Evolutionary conservation across 2,113 vertebrate genomes (phyloP).

Genomic region (Cepphus grylle): DNA sequence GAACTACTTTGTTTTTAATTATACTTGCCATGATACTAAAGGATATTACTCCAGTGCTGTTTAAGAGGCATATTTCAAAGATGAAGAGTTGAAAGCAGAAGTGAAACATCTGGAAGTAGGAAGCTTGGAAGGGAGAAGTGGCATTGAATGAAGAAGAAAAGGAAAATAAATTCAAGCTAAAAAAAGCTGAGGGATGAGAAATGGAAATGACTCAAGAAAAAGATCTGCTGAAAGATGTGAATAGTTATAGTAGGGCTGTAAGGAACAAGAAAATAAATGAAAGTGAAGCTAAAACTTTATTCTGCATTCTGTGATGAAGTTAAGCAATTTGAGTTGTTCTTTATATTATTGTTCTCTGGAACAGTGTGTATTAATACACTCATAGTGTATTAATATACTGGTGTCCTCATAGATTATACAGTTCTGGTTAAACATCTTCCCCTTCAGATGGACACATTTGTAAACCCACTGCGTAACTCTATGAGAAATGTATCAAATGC

Average conservation of each 20-base stretch:
- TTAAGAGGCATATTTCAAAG: neutral
- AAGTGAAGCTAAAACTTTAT: neutral
- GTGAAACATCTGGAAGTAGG: neutral
- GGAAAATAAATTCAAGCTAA: neutral
- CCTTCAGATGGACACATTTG: constrained; percentile 96
- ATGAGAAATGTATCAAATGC: constrained; percentile 98
- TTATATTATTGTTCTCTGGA: neutral
- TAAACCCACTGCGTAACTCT: constrained; percentile 96
- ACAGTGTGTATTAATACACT: neutral
- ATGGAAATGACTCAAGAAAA: neutral
- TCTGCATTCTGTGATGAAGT: neutral
- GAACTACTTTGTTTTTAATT: neutral
- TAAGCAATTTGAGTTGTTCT: neutral
- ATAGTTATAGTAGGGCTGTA: neutral
- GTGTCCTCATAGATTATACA: constrained; percentile 57
- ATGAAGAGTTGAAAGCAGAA: neutral
- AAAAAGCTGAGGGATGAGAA: neutral
- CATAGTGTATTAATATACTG: constrained; percentile 5
- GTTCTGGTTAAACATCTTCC: constrained; percentile 69
- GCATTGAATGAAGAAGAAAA: neutral
- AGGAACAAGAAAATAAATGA: neutral
- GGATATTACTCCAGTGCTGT: neutral
- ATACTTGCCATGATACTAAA: neutral
- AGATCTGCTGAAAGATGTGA: neutral
- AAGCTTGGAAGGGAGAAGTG: neutral